Conservation (phyloP, 2,888 invertebrate genomes). For the Thereva unica region DNA sequence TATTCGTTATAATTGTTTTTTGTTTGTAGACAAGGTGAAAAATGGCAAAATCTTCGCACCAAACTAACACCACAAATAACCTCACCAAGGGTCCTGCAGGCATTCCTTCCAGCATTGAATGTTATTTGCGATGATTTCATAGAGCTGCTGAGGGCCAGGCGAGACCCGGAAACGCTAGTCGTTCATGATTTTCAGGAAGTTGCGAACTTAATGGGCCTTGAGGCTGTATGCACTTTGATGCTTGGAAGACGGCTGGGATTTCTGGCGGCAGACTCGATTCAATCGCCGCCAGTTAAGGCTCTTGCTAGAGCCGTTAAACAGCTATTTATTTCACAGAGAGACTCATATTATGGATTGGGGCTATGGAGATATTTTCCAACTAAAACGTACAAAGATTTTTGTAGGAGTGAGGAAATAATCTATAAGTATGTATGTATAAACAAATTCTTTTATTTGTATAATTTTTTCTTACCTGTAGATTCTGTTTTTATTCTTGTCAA, state of each 20-base stretch:
- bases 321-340: conserved; percentile 77
- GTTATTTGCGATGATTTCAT: conserved; percentile 79
- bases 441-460: conserved; percentile 6
- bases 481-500: no score
- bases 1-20: conserved; percentile 17
- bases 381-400: conserved; percentile 70
- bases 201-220: conserved; percentile 77
- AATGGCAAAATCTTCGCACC: conserved; percentile 74
- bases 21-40: conserved; percentile 69
- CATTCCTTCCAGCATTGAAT: conserved; percentile 75
- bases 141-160: conserved; percentile 64
- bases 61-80: conserved; percentile 76
- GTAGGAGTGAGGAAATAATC: conserved; percentile 76
- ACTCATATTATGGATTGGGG: conserved; percentile 80
- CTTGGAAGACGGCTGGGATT: conserved; percentile 80
- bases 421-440: conserved; percentile 67
- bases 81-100: conserved; percentile 74
- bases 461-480: background rate
- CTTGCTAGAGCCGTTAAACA: conserved; percentile 76
- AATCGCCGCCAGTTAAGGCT: conserved; percentile 64
- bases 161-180: conserved; percentile 61
- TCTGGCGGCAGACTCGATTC: conserved; percentile 59
- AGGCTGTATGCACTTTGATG: conserved; percentile 79
- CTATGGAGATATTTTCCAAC: conserved; percentile 82
- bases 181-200: conserved; percentile 71